Conservation (phyloP, 2,113 vertebrate species). For the Serinus canaria region DNA sequence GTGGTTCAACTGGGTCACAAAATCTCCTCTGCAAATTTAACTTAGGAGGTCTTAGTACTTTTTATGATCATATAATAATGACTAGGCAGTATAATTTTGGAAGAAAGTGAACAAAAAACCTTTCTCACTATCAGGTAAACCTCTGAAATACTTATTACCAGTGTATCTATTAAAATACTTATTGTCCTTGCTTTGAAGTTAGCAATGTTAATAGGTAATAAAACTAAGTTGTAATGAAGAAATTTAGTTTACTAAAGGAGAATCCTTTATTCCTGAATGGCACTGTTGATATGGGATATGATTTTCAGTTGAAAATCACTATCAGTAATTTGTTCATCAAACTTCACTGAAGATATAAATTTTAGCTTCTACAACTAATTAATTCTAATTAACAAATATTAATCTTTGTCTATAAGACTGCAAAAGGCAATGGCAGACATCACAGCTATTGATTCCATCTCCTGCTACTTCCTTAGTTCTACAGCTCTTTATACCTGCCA, state of each 20-base stretch:
- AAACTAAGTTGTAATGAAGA: background rate
- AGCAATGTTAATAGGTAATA: background rate
- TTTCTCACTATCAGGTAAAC: background rate
- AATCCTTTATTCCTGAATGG: background rate
- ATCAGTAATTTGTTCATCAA: slow-evolving; percentile 40
- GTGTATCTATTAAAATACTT: background rate
- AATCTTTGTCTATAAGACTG: background rate
- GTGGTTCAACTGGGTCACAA: background rate
- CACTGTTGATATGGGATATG: background rate
- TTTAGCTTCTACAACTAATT: slow-evolving; percentile 20
- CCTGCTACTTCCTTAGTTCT: background rate
- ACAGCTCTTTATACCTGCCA: background rate
- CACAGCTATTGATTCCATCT: background rate
- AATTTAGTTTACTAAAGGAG: background rate
- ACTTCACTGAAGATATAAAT: background rate
- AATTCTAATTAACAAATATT: background rate
- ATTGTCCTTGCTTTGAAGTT: background rate
- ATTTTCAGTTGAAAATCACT: slow-evolving; percentile 24
- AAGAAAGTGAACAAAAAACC: background rate
- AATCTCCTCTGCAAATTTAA: background rate
- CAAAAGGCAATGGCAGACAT: background rate
- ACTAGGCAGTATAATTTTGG: background rate
- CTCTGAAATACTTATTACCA: background rate
- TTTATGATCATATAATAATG: background rate
- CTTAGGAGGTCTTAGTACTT: background rate